Evolutionary conservation across 1,140 invertebrate genomes (phyloP), one percentile per base, ranked within the genome.

Genomic region (Frieseomelitta varia): DNA sequence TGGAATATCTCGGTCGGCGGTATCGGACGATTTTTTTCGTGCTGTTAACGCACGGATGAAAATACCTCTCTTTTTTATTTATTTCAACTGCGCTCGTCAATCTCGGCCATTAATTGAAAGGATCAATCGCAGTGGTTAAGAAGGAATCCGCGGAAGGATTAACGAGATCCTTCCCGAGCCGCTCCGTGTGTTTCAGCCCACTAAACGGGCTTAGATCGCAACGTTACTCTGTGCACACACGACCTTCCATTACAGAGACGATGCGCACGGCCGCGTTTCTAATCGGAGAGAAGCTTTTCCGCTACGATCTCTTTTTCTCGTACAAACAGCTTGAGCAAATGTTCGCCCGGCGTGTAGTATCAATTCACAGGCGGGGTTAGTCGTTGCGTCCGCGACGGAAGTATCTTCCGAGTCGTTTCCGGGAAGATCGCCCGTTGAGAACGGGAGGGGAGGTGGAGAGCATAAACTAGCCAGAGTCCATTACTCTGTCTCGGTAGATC

Each of bases 391-490:
- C 61, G 79, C 69, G 87, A 72, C 30, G 63, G 55, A 81, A 87
- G 53, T 80, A 73, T 78, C 74, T 53, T 61, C 51, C 68, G 51
- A 53, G 63, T 85, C 87, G 86, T 88, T 82, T 63, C 71, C 67
- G 39, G 30, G 74, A 58, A 78, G 78, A 87, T 88, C 82, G 86
- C 55, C 19, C 75, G 87, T 30, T 72, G 71, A 63, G 75, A 81
- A 76, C 71, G 61, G 58, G 75, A 8, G 39, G 8, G 39, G 8
- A 8, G 8, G 39, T 6, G 39, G 8, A 0, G 8, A 47, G 75
- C 87, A 88, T 88, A 88, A 88, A 88, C 75, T 77, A 88, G 73
- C 87, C 79, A 15, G 27, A 81, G 69, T 88, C 87, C 87, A 88
- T 88, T 88, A 88, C 83, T 88, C 75, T 78, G 83, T 84, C 86